Base-by-base conservation (phyloP, 2,888 invertebrate species). In the Eumacrocentrus americanus region DNA sequence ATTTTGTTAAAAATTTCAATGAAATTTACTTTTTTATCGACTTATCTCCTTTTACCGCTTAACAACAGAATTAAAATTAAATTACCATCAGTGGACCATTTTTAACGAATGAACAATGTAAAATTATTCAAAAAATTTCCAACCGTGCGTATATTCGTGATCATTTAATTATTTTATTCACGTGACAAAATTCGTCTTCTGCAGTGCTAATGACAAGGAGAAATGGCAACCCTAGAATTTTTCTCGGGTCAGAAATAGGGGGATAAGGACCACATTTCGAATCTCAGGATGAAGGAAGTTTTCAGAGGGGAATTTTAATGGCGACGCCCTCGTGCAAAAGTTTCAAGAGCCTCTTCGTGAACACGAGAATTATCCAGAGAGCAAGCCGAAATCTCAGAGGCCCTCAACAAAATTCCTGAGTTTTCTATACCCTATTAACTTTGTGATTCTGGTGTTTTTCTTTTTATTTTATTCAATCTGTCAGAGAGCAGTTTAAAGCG, bases 271-370 rank as follows among this genome's bases (percentile, higher is more conserved):
- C 44, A 42, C 40, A 51, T 40, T 58, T 44, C n/a, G 47, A 46
- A 47, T 59, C 50, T 47, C 40, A 46, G 38, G 20, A 20, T 16
- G 61, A 22, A 37, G 29, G n/a, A 52, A 29, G 57, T 60, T 29
- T 53, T 25, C n/a, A 34, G 23, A 38, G 40, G 46, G 50, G 20
- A 37, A 60, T 53, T 54, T 46, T 63, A 58, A 58, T 60, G 61
- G 50, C 42, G 22, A 46, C 46, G 40, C 50, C 50, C 55, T 52
- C 53, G 38, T 47, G 53, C 18, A 46, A 37, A 47, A 52, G 22
- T 58, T 58, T 58, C 51, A 52, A 58, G 58, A 22, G 46, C 35
- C 42, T 51, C 37, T 23, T 20, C 12, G 23, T 11, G 16, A 50
- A 51, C 29, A 34, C 18, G 29, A 12, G 25, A 57, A 57, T 50